phyloP scores from a whole-genome alignment of 2,797 vertebrate species.

The Cuculus canorus region DNA sequence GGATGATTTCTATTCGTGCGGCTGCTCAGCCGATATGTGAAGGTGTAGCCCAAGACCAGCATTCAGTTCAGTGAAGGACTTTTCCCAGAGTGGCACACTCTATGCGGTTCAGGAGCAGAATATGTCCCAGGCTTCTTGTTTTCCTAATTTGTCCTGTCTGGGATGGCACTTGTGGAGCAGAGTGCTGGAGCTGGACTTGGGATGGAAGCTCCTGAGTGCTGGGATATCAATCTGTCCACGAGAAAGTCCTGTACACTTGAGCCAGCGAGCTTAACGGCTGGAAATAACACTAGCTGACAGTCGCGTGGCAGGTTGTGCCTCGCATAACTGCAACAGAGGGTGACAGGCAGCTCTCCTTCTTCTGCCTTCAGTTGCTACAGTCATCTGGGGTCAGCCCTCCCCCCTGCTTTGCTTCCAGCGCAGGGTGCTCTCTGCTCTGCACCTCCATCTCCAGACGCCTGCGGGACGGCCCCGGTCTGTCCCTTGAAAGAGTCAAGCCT shows the following conservation, averaged over 20 bases:
- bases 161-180: background rate
- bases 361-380: background rate
- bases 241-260: accelerated
- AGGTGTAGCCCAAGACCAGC: background rate
- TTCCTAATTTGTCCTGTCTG: accelerated
- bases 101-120: background rate
- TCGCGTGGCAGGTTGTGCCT: conserved; percentile 12
- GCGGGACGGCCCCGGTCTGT: accelerated
- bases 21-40: accelerated
- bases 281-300: conserved; percentile 49
- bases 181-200: accelerated
- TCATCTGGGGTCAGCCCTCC: conserved; percentile 36
- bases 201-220: background rate
- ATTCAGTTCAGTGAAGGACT: background rate
- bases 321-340: background rate
- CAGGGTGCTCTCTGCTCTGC: background rate
- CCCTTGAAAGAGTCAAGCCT: background rate
- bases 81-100: accelerated
- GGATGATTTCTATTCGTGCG: background rate
- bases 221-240: background rate
- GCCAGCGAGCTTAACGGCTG: background rate
- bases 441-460: accelerated
- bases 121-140: background rate
- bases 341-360: conserved; percentile 17
- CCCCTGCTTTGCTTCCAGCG: background rate